These are phyloP conservation scores for Halictus quadricinctus DNA, from an alignment of 2,888 invertebrate species.

Conservation along the genomic window DNA sequence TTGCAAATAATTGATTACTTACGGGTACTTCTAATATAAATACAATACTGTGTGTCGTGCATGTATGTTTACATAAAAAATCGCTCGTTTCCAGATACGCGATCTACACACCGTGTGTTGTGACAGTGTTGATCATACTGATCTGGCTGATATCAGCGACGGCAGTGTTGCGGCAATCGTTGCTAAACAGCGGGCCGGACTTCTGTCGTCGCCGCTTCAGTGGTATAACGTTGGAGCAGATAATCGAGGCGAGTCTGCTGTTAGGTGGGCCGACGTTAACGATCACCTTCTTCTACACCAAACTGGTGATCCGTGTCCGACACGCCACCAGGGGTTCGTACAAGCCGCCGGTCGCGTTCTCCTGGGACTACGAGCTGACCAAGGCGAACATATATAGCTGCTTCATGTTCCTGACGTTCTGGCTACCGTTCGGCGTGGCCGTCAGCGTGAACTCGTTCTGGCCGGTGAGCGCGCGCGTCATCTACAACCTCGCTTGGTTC, in stretches of 20 bases:
- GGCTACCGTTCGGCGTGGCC: constrained; percentile 88
- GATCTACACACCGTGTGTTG: constrained; percentile 82
- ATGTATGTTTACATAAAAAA: too few species aligned
- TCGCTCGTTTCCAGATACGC: constrained; percentile 78
- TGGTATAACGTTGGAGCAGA: constrained; percentile 85
- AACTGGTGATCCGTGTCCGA: constrained; percentile 83
- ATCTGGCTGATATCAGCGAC: constrained; percentile 85
- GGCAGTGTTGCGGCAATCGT: constrained; percentile 86
- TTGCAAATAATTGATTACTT: too few species aligned
- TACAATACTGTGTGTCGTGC: too few species aligned
- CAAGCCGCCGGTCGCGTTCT: constrained; percentile 86
- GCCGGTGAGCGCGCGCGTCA: constrained; percentile 83
- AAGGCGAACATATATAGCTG: constrained; percentile 87
- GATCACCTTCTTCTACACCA: constrained; percentile 84
- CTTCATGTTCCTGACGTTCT: constrained; percentile 85
- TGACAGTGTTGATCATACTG: constrained; percentile 84
- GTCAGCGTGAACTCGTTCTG: constrained; percentile 85
- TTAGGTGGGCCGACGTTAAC: constrained; percentile 85
- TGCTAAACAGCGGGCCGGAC: constrained; percentile 86
- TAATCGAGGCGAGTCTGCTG: constrained; percentile 84
- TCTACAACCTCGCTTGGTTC: constrained; percentile 88
- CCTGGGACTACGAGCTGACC: constrained; percentile 86
- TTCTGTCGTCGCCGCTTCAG: constrained; percentile 86
- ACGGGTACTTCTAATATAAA: too few species aligned
- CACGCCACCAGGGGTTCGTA: constrained; percentile 84